Percentiles rank a stretch among this genome's conserved stretches.
phyloP scores from a whole-genome alignment of 2,888 invertebrate genomes.

The Drosophila villosipedis region DNA sequence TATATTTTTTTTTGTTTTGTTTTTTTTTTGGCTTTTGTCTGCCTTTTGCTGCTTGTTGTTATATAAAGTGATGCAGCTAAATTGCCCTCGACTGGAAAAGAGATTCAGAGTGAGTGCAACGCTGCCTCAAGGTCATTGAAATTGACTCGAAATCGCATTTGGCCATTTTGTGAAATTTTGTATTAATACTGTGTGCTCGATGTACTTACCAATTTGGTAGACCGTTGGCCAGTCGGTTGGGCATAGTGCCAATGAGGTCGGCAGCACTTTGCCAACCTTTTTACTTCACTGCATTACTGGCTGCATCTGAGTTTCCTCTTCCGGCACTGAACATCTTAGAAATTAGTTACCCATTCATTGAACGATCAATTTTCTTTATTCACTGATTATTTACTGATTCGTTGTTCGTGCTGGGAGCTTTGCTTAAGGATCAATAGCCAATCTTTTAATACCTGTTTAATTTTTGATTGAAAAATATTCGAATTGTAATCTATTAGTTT shows the following conservation, averaged over 20 bases:
- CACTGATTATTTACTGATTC: not conserved
- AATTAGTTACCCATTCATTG: constrained; percentile 25
- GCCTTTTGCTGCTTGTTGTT: constrained; percentile 33
- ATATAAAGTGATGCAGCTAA: constrained; percentile 55
- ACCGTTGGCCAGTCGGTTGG: constrained; percentile 7
- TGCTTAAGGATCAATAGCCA: not conserved
- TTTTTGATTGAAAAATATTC: not conserved
- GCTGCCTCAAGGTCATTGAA: constrained; percentile 78
- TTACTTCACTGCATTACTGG: constrained; percentile 2
- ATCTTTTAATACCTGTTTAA: not conserved
- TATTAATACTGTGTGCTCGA: constrained; percentile 4
- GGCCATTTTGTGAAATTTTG: constrained; percentile 27
- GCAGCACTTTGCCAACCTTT: constrained; percentile 24
- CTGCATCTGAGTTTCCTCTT: constrained; percentile 16
- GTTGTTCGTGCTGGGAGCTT: not conserved
- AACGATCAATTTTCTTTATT: constrained; percentile 15
- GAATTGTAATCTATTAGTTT: no score
- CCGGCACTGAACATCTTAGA: constrained; percentile 15
- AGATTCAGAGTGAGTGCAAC: constrained; percentile 48
- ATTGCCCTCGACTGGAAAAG: constrained; percentile 36
- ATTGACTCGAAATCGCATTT: constrained; percentile 53
- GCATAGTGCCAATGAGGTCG: constrained; percentile 42
- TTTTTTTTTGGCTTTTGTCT: constrained; percentile 43
- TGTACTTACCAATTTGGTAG: constrained; percentile 37
- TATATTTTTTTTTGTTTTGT: constrained; percentile 31